These are phyloP conservation scores for Nesometra sesokonis DNA, from an alignment of 35 echinoderm and acorn worm genomes.

Conservation along the genomic window DNA sequence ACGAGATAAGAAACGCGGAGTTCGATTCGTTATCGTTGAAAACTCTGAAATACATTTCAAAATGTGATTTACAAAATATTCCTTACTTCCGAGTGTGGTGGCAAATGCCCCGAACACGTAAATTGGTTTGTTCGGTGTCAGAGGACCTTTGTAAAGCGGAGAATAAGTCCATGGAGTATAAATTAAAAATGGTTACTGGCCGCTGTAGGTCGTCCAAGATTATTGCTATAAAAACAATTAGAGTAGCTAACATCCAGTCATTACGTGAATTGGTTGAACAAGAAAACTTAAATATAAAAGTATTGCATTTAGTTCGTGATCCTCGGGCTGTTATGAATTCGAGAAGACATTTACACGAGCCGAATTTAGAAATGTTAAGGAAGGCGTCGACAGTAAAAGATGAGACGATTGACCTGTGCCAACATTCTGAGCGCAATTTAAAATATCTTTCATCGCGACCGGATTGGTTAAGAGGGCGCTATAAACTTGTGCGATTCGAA, in stretches of 20 bases:
- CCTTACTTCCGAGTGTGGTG: neutral
- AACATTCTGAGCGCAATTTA: slow-evolving; percentile 1
- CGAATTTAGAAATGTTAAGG: slow-evolving; percentile 21
- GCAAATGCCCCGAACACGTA: neutral
- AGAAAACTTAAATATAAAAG: neutral
- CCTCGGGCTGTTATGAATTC: slow-evolving; percentile 27
- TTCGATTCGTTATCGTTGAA: neutral
- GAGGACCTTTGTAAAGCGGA: neutral
- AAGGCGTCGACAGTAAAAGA: slow-evolving; percentile 2
- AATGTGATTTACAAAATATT: slow-evolving; percentile 14
- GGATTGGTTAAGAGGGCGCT: slow-evolving; percentile 28
- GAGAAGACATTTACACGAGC: neutral
- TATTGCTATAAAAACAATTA: slow-evolving; percentile 14
- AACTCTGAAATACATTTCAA: neutral
- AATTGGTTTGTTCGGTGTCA: neutral
- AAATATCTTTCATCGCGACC: slow-evolving; percentile 12
- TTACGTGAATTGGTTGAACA: neutral
- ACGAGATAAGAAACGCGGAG: neutral
- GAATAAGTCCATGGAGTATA: neutral
- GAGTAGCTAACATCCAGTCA: slow-evolving; percentile 9
- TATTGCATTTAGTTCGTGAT: slow-evolving; percentile 33
- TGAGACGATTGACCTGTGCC: slow-evolving; percentile 25
- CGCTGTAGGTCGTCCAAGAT: neutral
- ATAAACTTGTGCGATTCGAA: slow-evolving; percentile 39
- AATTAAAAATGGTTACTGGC: neutral